Base-by-base conservation (phyloP, 2,888 invertebrate species). In the Quadroppia sp. region DNA sequence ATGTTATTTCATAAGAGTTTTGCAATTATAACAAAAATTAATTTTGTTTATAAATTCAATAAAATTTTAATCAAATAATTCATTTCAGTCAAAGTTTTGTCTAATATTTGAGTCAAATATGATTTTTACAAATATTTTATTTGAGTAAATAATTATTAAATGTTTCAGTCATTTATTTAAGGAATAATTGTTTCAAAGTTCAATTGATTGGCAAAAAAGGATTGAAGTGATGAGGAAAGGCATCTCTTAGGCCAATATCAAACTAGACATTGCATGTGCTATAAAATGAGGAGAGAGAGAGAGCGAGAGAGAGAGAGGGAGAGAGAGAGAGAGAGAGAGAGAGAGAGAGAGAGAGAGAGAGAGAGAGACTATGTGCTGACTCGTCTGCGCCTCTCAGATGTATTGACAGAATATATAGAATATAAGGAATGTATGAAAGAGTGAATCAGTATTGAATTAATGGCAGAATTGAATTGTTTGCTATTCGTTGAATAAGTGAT, bases 401-500 rank as follows among this genome's bases (percentile, higher is more conserved):
- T 6, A 23, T 3, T 9, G 59, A 50, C 4, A 50, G 20, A 59
- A 17, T 17, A 28, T 36, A 64, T 36, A 64, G 20, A 28, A 30
- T 25, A 59, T 64, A 64, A 36, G 30, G 1, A 59, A 59, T 30
- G 25, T 59, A 59, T 59, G 32, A 3, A 3, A 30, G 36, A 64
- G 64, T 64, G 36, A 64, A 64, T 7, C 64, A 64, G 36, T 64
- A 17, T 36, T 64, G 36, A 64, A 64, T 32, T 64, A 64, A 64
- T 64, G 64, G 32, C n/a, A 59, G 59, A 20, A 36, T 64, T 61
- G 59, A 20, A 36, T 64, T 61, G 2, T 64, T 36, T 36, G n/a
- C 40, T 20, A 36, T 64, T n/a, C 32, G 1, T n/a, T 64, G 20
- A 3, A 64, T 32, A n/a, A 36, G 36, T 64, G 36, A 36, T 40